phyloP scores from a whole-genome alignment of 2,113 vertebrate species.

The Eupsittula cactorum region DNA sequence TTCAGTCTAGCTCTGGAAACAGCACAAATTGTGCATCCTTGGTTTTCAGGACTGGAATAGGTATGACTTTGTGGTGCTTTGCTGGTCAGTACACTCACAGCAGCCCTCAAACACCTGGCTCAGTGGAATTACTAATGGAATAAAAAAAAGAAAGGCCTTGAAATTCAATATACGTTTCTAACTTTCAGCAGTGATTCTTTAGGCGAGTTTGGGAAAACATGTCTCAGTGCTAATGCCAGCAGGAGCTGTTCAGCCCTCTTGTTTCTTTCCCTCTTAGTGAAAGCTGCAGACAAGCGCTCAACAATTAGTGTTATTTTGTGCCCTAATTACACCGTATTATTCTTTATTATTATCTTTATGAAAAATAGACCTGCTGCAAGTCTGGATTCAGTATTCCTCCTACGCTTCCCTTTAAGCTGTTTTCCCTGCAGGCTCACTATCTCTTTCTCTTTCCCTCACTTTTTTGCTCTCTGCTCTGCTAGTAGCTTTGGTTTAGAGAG shows the following conservation, averaged over 20 bases:
- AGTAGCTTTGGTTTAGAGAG: neutral
- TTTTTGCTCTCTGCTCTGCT: neutral
- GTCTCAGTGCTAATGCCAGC: neutral
- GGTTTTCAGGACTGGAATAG: neutral
- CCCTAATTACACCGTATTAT: constrained; percentile 11
- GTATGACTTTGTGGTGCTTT: neutral
- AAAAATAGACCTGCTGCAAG: constrained; percentile 43
- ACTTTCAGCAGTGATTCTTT: neutral
- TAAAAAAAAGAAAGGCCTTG: neutral
- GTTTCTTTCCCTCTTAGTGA: neutral
- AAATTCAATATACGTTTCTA: neutral
- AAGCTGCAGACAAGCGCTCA: neutral
- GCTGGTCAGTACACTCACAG: neutral
- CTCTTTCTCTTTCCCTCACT: neutral
- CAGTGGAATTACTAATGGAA: neutral
- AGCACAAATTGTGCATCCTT: neutral
- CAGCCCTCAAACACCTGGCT: neutral
- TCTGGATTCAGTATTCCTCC: constrained; percentile 47
- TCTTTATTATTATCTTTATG: constrained; percentile 32
- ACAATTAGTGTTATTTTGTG: constrained; percentile 8
- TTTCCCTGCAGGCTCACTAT: neutral
- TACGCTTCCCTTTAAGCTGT: constrained; percentile 30
- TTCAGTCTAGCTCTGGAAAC: neutral
- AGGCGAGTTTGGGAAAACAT: neutral
- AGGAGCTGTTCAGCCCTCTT: neutral